These are phyloP conservation scores for Terrapene triunguis DNA, from an alignment of 2,113 vertebrate genomes.

Conservation along the genomic window DNA sequence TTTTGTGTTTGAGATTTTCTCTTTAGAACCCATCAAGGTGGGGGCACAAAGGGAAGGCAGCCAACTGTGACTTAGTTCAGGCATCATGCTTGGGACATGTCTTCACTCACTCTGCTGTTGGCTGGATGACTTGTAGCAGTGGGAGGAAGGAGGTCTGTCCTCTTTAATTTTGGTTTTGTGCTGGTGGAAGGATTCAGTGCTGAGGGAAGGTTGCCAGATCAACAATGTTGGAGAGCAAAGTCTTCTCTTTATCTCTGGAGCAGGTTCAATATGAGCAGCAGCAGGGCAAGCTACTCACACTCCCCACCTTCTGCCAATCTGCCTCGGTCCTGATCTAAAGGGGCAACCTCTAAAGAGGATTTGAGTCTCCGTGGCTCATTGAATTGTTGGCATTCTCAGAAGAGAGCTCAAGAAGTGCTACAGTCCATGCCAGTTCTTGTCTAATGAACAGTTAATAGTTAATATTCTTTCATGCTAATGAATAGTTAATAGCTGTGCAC, in stretches of 20 bases:
- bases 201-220: background rate
- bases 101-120: background rate
- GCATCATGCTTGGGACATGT: background rate
- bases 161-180: background rate
- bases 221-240: background rate
- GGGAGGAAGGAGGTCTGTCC: rapidly evolving
- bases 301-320: background rate
- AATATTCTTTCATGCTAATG: constrained; percentile 1
- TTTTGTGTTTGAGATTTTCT: background rate
- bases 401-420: background rate
- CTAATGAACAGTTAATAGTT: background rate
- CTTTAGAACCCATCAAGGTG: background rate
- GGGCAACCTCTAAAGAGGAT: background rate
- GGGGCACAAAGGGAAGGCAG: background rate
- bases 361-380: background rate
- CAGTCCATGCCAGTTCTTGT: background rate
- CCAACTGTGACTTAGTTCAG: background rate
- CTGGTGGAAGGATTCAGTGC: rapidly evolving
- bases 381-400: background rate
- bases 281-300: background rate
- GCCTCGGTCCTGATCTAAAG: background rate
- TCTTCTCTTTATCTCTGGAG: background rate
- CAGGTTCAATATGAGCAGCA: background rate
- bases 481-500: constrained; percentile 62
- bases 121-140: background rate